Percentiles rank a stretch among this genome's conserved stretches.
These are phyloP conservation scores for Synchiropus splendidus DNA, from an alignment of 2,113 vertebrate species.

Conservation along the genomic window DNA sequence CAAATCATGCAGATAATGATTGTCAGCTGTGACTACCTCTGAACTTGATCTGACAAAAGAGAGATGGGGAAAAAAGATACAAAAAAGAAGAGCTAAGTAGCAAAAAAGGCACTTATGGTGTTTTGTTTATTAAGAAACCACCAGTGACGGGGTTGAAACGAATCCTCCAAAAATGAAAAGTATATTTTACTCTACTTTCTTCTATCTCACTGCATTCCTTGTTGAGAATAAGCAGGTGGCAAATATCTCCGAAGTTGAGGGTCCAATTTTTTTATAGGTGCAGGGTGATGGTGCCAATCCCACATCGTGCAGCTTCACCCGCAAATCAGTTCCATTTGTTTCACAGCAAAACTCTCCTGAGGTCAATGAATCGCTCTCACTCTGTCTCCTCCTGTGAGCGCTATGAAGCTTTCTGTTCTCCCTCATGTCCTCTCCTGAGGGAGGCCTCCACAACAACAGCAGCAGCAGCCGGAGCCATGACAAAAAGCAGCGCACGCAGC, in stretches of 20 bases:
- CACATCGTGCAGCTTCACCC: conserved; percentile 42
- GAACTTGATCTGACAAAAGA: background rate
- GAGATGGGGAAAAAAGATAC: background rate
- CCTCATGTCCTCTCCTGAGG: conserved; percentile 34
- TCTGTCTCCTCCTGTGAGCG: conserved; percentile 21
- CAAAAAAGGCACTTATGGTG: conserved; percentile 54
- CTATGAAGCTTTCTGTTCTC: conserved; percentile 38
- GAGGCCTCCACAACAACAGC: conserved; percentile 36
- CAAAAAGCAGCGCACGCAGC: conserved; percentile 33
- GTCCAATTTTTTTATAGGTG: conserved; percentile 13
- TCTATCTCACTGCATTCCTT: conserved; percentile 24
- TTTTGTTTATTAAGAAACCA: background rate
- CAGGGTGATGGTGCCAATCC: conserved; percentile 23
- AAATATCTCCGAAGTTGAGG: conserved; percentile 26
- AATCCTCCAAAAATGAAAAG: conserved; percentile 8
- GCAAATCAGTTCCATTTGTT: conserved; percentile 18
- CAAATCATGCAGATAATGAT: conserved; percentile 4
- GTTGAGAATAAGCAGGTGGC: conserved; percentile 15
- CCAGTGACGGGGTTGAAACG: conserved; percentile 8
- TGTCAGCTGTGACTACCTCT: conserved; percentile 12
- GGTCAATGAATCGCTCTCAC: conserved; percentile 20
- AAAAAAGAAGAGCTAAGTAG: conserved; percentile 2
- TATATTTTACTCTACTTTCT: background rate
- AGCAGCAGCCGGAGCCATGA: conserved; percentile 39
- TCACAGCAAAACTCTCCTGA: conserved; percentile 13